Base-by-base conservation (phyloP, 2,888 invertebrate species). In the Xanthorhoe designata region DNA sequence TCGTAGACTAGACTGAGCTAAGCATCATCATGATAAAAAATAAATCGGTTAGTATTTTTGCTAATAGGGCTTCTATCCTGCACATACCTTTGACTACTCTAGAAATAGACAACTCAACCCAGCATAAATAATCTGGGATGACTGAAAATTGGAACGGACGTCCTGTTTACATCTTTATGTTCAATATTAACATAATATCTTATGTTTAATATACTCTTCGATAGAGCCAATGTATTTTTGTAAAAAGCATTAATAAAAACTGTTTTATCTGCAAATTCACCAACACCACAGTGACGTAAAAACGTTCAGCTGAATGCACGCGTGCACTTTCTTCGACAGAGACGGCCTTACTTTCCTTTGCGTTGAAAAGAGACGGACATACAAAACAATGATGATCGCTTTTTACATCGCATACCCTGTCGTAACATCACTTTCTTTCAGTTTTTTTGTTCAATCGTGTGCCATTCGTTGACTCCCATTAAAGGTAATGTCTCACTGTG, bases 361-460 rank as follows among this genome's bases (percentile, higher is more conserved):
- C 7, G 65, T 45, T n/a, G 69, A 81, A 90, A 70, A 81, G 82
- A 77, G 86, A 87, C 8, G 61, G 78, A 67, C n/a, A 75, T 84
- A 86, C 78, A 84, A 84, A 89, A 89, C 89, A 91, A 90, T 87
- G 83, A 85, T 78, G 75, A 58, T 74, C 66, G 74, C 75, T 89
- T 91, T 89, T 87, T 80, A 74, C 71, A 75, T 76, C 78, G 78
- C 79, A 80, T 79, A 80, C 80, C 79, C 78, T 85, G 83, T 80
- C 82, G 86, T 88, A 88, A 89, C 83, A 84, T 82, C 81, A 90
- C 91, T 92, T 92, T 92, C 92, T 90, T 92, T 81, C 80, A 78
- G 81, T 85, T 85, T 86, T 88, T 88, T 80, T 68, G 70, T 38
- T 32, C 10, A 69, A 64, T 78, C 85, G 84, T 85, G 85, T 81